Evolutionary conservation across 2,888 invertebrate genomes (phyloP).

Genomic region (Leucophenga maculata): DNA sequence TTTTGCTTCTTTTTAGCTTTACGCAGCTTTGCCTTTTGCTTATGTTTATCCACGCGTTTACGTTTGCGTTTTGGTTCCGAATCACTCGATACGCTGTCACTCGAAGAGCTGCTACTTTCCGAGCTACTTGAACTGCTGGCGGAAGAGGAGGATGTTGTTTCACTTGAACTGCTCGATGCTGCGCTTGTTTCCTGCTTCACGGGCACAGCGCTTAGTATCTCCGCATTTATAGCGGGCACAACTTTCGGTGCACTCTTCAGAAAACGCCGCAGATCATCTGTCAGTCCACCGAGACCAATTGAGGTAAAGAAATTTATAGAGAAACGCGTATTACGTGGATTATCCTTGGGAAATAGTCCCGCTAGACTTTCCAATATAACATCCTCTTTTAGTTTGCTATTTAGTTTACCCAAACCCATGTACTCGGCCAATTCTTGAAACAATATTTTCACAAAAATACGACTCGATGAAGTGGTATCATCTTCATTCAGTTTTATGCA

Average conservation of each 20-base stretch:
- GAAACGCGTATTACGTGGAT: slow-evolving; percentile 96
- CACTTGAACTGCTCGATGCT: slow-evolving; percentile 12
- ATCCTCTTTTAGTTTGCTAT: slow-evolving; percentile 90
- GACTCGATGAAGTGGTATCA: slow-evolving; percentile 96
- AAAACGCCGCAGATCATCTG: slow-evolving; percentile 92
- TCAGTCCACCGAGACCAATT: slow-evolving; percentile 95
- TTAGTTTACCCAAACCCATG: slow-evolving; percentile 94
- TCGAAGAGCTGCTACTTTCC: slow-evolving; percentile 43
- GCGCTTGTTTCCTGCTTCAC: slow-evolving; percentile 34
- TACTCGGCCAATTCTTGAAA: slow-evolving; percentile 97
- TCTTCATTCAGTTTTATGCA: slow-evolving; percentile 95
- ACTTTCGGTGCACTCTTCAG: slow-evolving; percentile 76
- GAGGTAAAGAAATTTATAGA: slow-evolving; percentile 98
- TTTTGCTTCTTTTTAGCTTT: slow-evolving; percentile 43
- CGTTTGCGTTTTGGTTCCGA: slow-evolving; percentile 49
- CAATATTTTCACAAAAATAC: slow-evolving; percentile 97
- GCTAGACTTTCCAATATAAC: slow-evolving; percentile 89
- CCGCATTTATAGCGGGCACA: slow-evolving; percentile 68
- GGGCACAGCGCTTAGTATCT: slow-evolving; percentile 65
- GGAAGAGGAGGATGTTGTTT: slow-evolving; percentile 41
- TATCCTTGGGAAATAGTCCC: slow-evolving; percentile 95
- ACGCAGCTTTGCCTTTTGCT: slow-evolving; percentile 40
- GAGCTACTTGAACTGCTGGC: slow-evolving; percentile 40
- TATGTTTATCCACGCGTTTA: slow-evolving; percentile 47
- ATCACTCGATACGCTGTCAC: slow-evolving; percentile 49